These are phyloP conservation scores for Neelides folsomi DNA, from an alignment of 2,888 invertebrate species.

Conservation along the genomic window DNA sequence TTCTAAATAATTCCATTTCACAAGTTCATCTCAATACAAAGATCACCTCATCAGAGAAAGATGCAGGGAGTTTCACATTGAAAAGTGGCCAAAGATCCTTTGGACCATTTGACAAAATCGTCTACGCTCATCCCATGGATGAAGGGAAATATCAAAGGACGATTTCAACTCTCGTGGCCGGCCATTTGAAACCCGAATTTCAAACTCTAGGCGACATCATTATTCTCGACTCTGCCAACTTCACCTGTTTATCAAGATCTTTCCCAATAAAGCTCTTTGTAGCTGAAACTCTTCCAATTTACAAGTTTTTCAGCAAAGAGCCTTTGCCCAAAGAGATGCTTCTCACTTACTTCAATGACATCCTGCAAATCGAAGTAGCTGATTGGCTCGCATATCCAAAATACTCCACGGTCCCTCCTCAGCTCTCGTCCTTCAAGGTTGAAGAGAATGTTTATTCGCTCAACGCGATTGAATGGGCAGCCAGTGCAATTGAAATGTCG, in stretches of 20 bases:
- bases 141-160: conserved; percentile 43
- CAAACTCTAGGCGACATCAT: conserved; percentile 38
- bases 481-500: conserved; percentile 56
- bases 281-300: conserved; percentile 38
- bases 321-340: conserved; percentile 40
- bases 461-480: conserved; percentile 51
- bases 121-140: conserved; percentile 41
- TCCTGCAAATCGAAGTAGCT: conserved; percentile 36
- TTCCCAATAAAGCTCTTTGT: conserved; percentile 27
- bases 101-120: conserved; percentile 34
- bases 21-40: conserved; percentile 33
- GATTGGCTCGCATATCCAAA: conserved; percentile 48
- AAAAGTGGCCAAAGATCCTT: conserved; percentile 4
- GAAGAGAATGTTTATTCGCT: conserved; percentile 43
- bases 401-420: conserved; percentile 36
- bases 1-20: conserved; percentile 39
- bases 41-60: conserved; percentile 32
- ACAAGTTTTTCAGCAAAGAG: conserved; percentile 47
- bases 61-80: conserved; percentile 35
- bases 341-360: conserved; percentile 41
- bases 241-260: conserved; percentile 38
- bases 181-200: conserved; percentile 38
- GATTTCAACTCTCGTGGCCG: conserved; percentile 45
- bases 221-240: conserved; percentile 40
- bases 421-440: conserved; percentile 16